A percentile compares a stretch with the other conserved stretches of the same genome.
Evolutionary conservation across 2,888 invertebrate species (phyloP).

Genomic region (Rhagophthalmus giganteus): DNA sequence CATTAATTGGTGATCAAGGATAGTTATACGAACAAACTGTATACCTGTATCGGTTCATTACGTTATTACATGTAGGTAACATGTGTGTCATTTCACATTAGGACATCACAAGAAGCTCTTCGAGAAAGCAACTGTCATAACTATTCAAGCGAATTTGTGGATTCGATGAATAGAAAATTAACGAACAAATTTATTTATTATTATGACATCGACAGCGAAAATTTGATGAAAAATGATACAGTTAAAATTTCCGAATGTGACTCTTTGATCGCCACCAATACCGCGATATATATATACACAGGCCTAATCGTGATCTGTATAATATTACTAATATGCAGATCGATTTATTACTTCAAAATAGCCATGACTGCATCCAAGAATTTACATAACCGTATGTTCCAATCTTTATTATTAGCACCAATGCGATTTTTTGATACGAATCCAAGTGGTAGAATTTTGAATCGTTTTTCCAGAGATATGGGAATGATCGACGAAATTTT

Average conservation of each 20-base stretch:
- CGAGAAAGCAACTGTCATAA: not conserved
- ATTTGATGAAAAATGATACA: not conserved
- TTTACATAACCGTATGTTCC: not conserved
- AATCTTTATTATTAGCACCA: not conserved
- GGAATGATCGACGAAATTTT: slow-evolving; percentile 64
- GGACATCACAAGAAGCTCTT: slow-evolving; percentile 17
- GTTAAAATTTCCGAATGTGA: not conserved
- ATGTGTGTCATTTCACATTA: no score
- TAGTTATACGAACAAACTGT: no score
- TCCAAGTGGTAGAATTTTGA: slow-evolving; percentile 75
- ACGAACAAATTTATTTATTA: not conserved
- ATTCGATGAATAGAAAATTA: not conserved
- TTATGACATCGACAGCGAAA: no score
- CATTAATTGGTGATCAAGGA: no score
- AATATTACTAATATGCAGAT: slow-evolving; percentile 60
- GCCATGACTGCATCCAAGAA: not conserved
- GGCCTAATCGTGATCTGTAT: slow-evolving; percentile 48
- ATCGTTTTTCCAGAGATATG: slow-evolving; percentile 77
- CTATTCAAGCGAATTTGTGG: not conserved
- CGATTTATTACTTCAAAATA: slow-evolving; percentile 57
- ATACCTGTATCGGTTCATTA: no score
- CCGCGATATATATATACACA: slow-evolving; percentile 52
- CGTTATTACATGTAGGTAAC: no score
- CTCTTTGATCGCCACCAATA: slow-evolving; percentile 1
- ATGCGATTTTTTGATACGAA: slow-evolving; percentile 87